Evolutionary conservation across 2,797 vertebrate species (phyloP), one percentile per base, ranked within the genome.

Genomic region (Brotula barbata): DNA sequence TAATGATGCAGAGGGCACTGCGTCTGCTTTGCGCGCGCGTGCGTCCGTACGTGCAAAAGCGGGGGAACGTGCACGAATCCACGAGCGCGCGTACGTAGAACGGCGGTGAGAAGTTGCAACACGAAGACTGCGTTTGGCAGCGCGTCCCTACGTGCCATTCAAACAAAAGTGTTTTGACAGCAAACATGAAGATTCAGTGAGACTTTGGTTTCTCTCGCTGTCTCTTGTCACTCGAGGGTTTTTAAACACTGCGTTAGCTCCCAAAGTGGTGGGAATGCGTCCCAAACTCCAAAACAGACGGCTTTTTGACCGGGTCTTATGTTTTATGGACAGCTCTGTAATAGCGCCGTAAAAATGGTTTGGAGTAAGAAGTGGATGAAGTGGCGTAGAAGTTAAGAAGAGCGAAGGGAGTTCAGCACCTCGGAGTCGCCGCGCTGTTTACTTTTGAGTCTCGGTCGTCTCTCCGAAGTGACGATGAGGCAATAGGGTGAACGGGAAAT

Each of bases 81-180:
- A 28, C 25, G 25, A 28, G 8, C 25, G 25, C 25, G 25, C 25
- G 25, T 12, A 9, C 28, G 10, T 16, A 60, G 44, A 58, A 33
- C 59, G 25, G 70, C 44, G 33, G 59, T n/a, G 44, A 63, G 23
- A 58, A 54, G 46, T 49, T 57, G 52, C 72, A 68, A 54, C 73
- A 61, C 48, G 46, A 69, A 75, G 75, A 79, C 73, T 85, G 69
- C 53, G 60, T 45, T 80, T 86, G 84, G 80, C 74, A 70, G 62
- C 2, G 19, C 46, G 55, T 63, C 49, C 65, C 31, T 65, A 69
- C 48, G 67, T 71, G 70, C 70, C 83, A 81, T 80, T 81, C 79
- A 83, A 74, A 70, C 64, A 73, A 83, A 82, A 80, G 68, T 70
- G 75, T 80, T 86, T 79, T 86, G 81, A 85, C 75, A 85, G 83